Evolutionary conservation across 2,797 vertebrate species (phyloP).

Genomic region (Zenarchopterus dispar): DNA sequence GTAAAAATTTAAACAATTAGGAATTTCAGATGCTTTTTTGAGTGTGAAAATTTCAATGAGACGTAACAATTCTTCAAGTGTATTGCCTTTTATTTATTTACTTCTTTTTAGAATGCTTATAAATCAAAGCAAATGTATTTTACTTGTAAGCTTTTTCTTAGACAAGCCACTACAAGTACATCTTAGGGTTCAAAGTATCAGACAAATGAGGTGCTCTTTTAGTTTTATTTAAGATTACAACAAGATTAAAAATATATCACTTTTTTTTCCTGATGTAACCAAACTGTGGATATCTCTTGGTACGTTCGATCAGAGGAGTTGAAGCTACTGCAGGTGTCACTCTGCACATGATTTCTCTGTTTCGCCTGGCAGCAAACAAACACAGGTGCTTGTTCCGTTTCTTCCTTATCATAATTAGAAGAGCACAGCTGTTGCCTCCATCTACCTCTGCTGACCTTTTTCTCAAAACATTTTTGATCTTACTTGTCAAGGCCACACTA

Average conservation of each 20-base stretch:
- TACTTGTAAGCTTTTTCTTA: no score
- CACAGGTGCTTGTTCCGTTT: slow-evolving; percentile 52
- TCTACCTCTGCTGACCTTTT: slow-evolving; percentile 54
- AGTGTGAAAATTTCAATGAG: no score
- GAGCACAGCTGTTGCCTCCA: slow-evolving; percentile 66
- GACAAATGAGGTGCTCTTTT: slow-evolving; percentile 5
- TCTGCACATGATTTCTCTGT: slow-evolving; percentile 1
- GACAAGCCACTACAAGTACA: not conserved
- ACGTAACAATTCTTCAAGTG: no score
- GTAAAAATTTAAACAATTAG: no score
- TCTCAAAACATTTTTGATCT: slow-evolving; percentile 60
- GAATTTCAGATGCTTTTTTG: no score
- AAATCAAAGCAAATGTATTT: no score
- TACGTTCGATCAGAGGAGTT: slow-evolving; percentile 9
- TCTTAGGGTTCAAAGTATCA: not conserved
- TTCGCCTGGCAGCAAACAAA: slow-evolving; percentile 48
- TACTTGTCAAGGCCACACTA: slow-evolving; percentile 33
- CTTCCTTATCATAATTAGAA: slow-evolving; percentile 66
- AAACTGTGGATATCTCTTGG: slow-evolving; percentile 5
- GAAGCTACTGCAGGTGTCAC: not conserved
- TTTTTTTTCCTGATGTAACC: slow-evolving; percentile 2
- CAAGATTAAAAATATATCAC: slow-evolving; percentile 3
- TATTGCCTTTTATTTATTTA: no score
- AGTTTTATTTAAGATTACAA: slow-evolving; percentile 24
- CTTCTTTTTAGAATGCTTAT: no score